Evolutionary conservation across 2,113 vertebrate genomes (phyloP).

Genomic region (Phoxinus phoxinus): DNA sequence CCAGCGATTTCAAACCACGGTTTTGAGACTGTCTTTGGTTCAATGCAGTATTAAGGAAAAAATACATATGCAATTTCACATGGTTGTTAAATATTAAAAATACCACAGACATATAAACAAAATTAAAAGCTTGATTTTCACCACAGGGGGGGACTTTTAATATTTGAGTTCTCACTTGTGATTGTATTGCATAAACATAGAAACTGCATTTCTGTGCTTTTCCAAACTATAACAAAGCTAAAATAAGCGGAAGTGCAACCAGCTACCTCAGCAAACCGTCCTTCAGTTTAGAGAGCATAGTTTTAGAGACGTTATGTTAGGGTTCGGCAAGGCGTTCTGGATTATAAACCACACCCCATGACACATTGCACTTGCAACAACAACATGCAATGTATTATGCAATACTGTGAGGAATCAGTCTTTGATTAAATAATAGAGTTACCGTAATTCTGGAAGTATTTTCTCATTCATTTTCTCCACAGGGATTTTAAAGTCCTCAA

Average conservation of each 20-base stretch:
- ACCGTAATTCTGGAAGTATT: not conserved
- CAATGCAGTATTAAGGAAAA: no score
- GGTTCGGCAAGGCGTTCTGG: not conserved
- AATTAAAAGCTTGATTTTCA: no score
- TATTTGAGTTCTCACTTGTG: not conserved
- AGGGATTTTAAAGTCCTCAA: not conserved
- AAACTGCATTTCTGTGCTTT: not conserved
- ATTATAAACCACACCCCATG: slow-evolving; percentile 21
- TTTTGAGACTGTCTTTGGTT: no score
- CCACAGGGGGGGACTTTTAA: no score
- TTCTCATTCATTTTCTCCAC: not conserved
- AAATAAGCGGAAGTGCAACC: slow-evolving; percentile 19
- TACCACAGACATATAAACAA: no score
- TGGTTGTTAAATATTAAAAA: no score
- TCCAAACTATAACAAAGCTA: not conserved
- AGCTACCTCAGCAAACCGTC: not conserved
- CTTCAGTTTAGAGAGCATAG: not conserved
- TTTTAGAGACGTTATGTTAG: not conserved
- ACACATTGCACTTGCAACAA: not conserved
- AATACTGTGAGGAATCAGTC: not conserved
- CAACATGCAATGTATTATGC: slow-evolving; percentile 4
- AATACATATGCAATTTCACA: no score
- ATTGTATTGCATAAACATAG: not conserved
- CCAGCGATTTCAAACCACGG: no score
- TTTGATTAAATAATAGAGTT: not conserved